Evolutionary conservation across 2,888 invertebrate genomes (phyloP).

Genomic region (Nowickia ferox): DNA sequence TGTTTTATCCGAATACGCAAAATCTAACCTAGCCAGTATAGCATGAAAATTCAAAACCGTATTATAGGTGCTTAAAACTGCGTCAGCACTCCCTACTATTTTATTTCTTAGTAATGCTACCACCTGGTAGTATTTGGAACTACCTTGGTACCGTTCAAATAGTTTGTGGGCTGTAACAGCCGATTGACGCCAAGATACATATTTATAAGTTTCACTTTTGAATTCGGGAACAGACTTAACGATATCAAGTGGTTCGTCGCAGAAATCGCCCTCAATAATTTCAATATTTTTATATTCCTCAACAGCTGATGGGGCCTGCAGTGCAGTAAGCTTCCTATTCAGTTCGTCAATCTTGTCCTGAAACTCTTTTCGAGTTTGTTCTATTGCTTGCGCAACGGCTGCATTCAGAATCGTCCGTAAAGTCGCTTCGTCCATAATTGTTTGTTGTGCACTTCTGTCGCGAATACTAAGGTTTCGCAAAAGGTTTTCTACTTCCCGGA

Average conservation of each 20-base stretch:
- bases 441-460: background rate
- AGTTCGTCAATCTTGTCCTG: background rate
- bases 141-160: constrained; percentile 13
- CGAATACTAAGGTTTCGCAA: background rate
- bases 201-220: constrained; percentile 1
- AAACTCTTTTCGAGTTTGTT: background rate
- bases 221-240: constrained; percentile 10
- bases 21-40: too few relatives aligned
- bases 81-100: constrained; percentile 26
- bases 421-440: background rate
- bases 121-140: constrained; percentile 21
- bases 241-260: constrained; percentile 26
- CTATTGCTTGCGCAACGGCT: background rate
- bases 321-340: background rate
- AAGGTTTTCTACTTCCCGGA: background rate
- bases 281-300: background rate
- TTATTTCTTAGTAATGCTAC: constrained; percentile 36
- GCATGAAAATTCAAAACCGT: too few relatives aligned
- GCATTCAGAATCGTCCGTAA: background rate
- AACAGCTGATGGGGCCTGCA: too few relatives aligned
- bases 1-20: constrained; percentile 35
- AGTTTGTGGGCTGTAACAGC: constrained; percentile 42
- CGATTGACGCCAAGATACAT: constrained; percentile 35
- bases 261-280: background rate
- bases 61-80: constrained; percentile 15